Evolutionary conservation across 2,888 invertebrate species (phyloP).

Genomic region (Teleogryllus oceanicus): DNA sequence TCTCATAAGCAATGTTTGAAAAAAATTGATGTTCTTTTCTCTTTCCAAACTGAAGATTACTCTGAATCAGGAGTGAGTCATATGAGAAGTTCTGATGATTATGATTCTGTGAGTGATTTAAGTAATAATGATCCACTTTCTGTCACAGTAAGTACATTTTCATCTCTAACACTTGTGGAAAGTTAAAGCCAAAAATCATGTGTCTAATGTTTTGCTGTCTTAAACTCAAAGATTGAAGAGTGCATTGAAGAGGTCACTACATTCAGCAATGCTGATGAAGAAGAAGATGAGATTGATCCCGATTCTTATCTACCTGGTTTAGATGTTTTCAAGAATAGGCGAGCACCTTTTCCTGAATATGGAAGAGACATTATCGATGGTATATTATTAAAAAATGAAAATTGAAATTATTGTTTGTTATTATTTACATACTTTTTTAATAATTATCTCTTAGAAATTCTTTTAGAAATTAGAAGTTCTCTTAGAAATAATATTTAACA

Average conservation of each 20-base stretch:
- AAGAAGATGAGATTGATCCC: conserved; percentile 41
- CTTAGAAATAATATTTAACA: too few relatives aligned
- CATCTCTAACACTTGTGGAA: too few relatives aligned
- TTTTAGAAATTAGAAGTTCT: too few relatives aligned
- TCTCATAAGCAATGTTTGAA: too few relatives aligned
- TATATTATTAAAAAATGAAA: neutral
- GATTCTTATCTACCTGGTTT: conserved; percentile 43
- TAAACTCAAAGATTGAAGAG: conserved; percentile 47
- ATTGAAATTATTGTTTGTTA: too few relatives aligned
- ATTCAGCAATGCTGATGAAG: conserved; percentile 46
- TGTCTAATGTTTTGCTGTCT: conserved; percentile 25
- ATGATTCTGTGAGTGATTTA: conserved; percentile 41
- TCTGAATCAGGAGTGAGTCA: conserved; percentile 30
- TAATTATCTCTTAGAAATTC: too few relatives aligned
- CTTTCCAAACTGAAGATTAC: conserved; percentile 21
- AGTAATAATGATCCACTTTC: conserved; percentile 44
- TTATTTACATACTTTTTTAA: too few relatives aligned
- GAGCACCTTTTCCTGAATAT: conserved; percentile 66
- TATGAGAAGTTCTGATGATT: conserved; percentile 26
- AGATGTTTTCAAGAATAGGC: conserved; percentile 39
- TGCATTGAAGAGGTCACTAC: conserved; percentile 50
- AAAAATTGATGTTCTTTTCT: neutral
- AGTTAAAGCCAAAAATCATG: neutral
- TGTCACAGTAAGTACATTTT: conserved; percentile 43
- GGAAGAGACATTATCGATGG: conserved; percentile 63